Percentiles rank a stretch among this genome's conserved stretches.
These are phyloP conservation scores for Arge pagana DNA, from an alignment of 2,888 invertebrate genomes.

Conservation along the genomic window DNA sequence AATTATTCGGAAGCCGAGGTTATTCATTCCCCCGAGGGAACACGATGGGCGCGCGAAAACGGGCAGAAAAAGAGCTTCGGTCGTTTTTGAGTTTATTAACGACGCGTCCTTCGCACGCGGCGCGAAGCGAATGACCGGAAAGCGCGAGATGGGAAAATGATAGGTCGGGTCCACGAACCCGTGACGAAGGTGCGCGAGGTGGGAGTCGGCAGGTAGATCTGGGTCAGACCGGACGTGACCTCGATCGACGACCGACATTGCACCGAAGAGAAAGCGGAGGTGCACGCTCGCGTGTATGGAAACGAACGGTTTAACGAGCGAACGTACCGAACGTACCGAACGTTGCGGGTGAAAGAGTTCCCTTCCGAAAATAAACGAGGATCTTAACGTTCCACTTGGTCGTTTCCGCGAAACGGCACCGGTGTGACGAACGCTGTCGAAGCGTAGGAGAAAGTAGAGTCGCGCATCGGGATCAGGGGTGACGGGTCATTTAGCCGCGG, in stretches of 20 bases:
- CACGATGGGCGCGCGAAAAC: no score
- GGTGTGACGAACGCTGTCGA: no score
- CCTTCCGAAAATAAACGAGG: slow-evolving; percentile 25
- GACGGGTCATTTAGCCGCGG: no score
- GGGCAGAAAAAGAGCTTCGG: no score
- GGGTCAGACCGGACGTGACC: slow-evolving; percentile 24
- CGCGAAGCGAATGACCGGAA: slow-evolving; percentile 7
- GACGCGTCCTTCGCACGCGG: no score
- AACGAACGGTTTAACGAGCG: slow-evolving; percentile 9
- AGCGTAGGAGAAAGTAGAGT: no score
- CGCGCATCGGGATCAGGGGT: no score
- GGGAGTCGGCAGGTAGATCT: slow-evolving; percentile 14
- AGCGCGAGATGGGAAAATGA: slow-evolving; percentile 10
- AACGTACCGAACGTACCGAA: slow-evolving; percentile 14
- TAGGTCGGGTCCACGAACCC: slow-evolving; percentile 19
- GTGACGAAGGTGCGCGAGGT: slow-evolving; percentile 22
- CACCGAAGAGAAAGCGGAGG: slow-evolving; percentile 12
- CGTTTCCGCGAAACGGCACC: no score
- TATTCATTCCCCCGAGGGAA: no score
- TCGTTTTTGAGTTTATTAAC: no score
- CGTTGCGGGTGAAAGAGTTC: slow-evolving; percentile 42
- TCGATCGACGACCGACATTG: slow-evolving; percentile 18
- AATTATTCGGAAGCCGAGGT: no score
- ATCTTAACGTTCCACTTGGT: no score
- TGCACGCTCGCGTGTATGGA: slow-evolving; percentile 5